Percentiles rank a stretch among this genome's conserved stretches.
phyloP scores from a whole-genome alignment of 2,113 vertebrate genomes.

The Ciconia boyciana region DNA sequence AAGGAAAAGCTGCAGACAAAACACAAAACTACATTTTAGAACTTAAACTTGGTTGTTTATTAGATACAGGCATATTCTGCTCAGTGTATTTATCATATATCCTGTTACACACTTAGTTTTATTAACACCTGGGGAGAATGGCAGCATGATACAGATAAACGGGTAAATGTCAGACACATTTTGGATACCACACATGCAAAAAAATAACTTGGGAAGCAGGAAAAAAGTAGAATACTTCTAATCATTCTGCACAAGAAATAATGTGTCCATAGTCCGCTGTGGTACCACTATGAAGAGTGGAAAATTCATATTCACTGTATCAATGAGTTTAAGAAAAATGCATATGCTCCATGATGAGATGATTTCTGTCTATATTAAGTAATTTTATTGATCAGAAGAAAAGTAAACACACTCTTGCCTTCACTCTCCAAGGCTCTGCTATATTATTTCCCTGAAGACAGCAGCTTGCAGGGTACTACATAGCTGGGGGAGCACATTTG shows the following conservation, averaged over 20 bases:
- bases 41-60: neutral
- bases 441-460: neutral
- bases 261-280: fast-evolving
- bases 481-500: neutral
- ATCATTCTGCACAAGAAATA: neutral
- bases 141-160: neutral
- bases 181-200: neutral
- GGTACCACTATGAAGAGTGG: neutral
- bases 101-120: neutral
- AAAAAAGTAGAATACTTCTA: neutral
- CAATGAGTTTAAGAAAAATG: neutral
- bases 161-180: fast-evolving
- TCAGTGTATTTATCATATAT: neutral
- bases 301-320: neutral
- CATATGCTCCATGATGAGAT: fast-evolving
- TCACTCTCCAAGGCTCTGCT: neutral
- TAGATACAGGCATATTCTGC: neutral
- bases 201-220: neutral
- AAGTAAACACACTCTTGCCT: neutral
- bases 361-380: neutral
- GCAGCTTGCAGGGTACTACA: neutral
- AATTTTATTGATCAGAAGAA: neutral
- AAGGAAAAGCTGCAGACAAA: neutral
- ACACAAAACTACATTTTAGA: neutral
- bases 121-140: neutral